A percentile compares a stretch with the other conserved stretches of the same genome.
Evolutionary conservation across 1,140 invertebrate species (phyloP).

Genomic region (Gryllus bimaculatus): DNA sequence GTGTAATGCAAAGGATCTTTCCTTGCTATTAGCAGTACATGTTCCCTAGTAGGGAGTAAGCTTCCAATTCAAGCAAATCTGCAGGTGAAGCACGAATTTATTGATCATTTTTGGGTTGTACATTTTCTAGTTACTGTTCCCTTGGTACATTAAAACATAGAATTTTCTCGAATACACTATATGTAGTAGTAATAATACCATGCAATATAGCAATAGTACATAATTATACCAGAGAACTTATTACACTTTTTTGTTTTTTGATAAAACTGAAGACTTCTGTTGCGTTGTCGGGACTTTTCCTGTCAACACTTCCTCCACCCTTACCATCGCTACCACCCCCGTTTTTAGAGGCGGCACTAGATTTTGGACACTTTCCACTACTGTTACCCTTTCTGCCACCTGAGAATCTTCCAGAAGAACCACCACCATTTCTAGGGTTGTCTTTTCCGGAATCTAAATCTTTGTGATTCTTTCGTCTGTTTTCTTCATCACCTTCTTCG

Average conservation of each 20-base stretch:
- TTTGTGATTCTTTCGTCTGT: slow-evolving; percentile 61
- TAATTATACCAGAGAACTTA: background rate
- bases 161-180: background rate
- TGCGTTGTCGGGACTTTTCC: slow-evolving; percentile 51
- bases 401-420: slow-evolving; percentile 25
- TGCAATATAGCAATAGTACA: background rate
- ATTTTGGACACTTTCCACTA: slow-evolving; percentile 31
- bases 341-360: slow-evolving; percentile 14
- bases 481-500: slow-evolving; percentile 52
- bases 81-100: background rate
- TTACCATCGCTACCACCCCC: slow-evolving; percentile 29
- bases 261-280: slow-evolving; percentile 28
- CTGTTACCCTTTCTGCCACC: slow-evolving; percentile 30
- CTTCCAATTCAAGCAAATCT: background rate
- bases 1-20: no score
- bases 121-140: background rate
- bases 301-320: slow-evolving; percentile 46
- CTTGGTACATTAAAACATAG: background rate
- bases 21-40: no score
- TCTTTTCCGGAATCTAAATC: slow-evolving; percentile 42
- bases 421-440: slow-evolving; percentile 30
- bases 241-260: no score
- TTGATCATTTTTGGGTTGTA: background rate
- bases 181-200: background rate
- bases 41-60: no score